Evolutionary conservation across 2,797 vertebrate genomes (phyloP).

Genomic region (Gymnopithys bicolor): DNA sequence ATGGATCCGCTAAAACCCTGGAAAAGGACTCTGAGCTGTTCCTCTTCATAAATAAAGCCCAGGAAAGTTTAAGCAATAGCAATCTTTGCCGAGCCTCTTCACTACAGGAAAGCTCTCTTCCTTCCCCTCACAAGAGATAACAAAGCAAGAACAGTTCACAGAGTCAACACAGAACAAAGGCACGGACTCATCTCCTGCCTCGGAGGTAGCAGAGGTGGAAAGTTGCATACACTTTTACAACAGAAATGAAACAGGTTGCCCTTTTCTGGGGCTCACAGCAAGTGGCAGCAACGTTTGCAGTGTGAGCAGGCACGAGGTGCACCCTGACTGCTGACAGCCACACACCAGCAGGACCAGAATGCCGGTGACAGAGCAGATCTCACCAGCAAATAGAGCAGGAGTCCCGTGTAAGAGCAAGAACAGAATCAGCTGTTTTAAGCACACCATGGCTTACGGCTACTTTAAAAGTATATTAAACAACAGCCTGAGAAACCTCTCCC

Average conservation of each 20-base stretch:
- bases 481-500: not conserved
- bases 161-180: not conserved
- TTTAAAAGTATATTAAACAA: not conserved
- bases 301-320: not conserved
- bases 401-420: not conserved
- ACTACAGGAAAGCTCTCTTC: not conserved
- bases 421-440: not conserved
- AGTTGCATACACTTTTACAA: not conserved
- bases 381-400: not conserved
- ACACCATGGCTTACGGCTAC: not conserved
- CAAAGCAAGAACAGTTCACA: not conserved
- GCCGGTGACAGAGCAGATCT: fast-evolving
- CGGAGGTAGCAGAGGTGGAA: not conserved
- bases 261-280: not conserved
- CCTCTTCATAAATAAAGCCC: not conserved
- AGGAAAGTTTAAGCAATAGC: not conserved
- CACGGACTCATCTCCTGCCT: not conserved
- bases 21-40: not conserved
- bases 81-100: not conserved
- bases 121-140: not conserved
- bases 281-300: not conserved
- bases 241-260: not conserved
- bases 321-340: not conserved
- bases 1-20: not conserved
- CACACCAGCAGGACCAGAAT: not conserved